These are phyloP conservation scores for Ophraella communa DNA, from an alignment of 2,888 invertebrate species.

Conservation along the genomic window DNA sequence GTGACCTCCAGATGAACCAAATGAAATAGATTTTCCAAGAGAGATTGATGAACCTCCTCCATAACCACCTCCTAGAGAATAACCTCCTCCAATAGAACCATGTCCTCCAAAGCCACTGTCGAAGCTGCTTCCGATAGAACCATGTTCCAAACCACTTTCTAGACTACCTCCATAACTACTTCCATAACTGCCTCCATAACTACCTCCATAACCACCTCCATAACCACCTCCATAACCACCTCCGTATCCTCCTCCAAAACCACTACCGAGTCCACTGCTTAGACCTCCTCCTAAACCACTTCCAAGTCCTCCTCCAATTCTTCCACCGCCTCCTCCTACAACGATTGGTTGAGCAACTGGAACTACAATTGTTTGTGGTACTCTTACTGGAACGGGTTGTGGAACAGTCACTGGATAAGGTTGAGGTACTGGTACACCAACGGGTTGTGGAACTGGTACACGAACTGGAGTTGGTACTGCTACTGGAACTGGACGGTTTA, in stretches of 20 bases:
- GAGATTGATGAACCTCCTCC: conserved; percentile 31
- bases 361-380: conserved; percentile 50
- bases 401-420: conserved; percentile 65
- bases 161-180: conserved; percentile 23
- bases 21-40: conserved; percentile 29
- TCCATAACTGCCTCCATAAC: conserved; percentile 28
- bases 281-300: conserved; percentile 38
- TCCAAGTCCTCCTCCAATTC: conserved; percentile 35
- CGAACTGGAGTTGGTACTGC: conserved; percentile 61
- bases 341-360: conserved; percentile 46
- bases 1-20: conserved; percentile 38
- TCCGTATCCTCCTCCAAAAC: conserved; percentile 27
- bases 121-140: conserved; percentile 21
- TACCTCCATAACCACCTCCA: conserved; percentile 37
- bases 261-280: conserved; percentile 25
- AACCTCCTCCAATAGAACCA: conserved; percentile 21
- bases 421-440: conserved; percentile 62
- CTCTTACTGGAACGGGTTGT: conserved; percentile 60
- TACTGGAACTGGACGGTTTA: conserved; percentile 50
- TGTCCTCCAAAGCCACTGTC: neutral
- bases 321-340: conserved; percentile 44
- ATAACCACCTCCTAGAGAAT: conserved; percentile 26
- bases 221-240: conserved; percentile 33
- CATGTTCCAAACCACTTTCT: conserved; percentile 18
- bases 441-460: conserved; percentile 58